Percentiles rank a stretch among this genome's conserved stretches.
These are phyloP conservation scores for Diabrotica balteata DNA, from an alignment of 2,888 invertebrate genomes.

Conservation along the genomic window DNA sequence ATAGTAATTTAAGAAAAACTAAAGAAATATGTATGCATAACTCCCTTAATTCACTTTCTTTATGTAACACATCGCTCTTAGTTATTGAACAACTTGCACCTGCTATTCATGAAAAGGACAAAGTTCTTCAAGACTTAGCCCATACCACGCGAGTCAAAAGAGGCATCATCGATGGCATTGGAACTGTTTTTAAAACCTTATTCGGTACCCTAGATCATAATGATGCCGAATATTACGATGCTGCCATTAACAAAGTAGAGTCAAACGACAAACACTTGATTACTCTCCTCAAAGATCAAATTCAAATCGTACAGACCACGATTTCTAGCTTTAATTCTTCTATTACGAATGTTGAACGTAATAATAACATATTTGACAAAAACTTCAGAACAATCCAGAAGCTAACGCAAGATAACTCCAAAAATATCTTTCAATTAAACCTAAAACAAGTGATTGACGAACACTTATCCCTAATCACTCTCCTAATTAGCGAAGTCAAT, in stretches of 20 bases:
- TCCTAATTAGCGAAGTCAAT: conserved; percentile 31
- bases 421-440: conserved; percentile 27
- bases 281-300: conserved; percentile 30
- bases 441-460: conserved; percentile 34
- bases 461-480: conserved; percentile 30
- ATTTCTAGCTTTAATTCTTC: conserved; percentile 35
- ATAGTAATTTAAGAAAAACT: conserved; percentile 15
- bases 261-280: conserved; percentile 27
- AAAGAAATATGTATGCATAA: conserved; percentile 13
- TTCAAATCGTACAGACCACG: conserved; percentile 32
- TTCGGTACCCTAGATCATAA: conserved; percentile 35
- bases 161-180: conserved; percentile 26
- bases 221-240: conserved; percentile 34
- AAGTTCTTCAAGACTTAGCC: conserved; percentile 6
- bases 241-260: conserved; percentile 28
- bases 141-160: conserved; percentile 9
- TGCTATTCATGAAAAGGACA: conserved; percentile 5
- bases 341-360: conserved; percentile 31
- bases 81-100: conserved; percentile 9
- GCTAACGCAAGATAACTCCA: conserved; percentile 8
- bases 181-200: conserved; percentile 29
- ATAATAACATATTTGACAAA: conserved; percentile 23
- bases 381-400: conserved; percentile 25
- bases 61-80: conserved; percentile 18
- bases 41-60: conserved; percentile 1